phyloP scores from a whole-genome alignment of 2,888 invertebrate genomes.

The Emmelina monodactyla region DNA sequence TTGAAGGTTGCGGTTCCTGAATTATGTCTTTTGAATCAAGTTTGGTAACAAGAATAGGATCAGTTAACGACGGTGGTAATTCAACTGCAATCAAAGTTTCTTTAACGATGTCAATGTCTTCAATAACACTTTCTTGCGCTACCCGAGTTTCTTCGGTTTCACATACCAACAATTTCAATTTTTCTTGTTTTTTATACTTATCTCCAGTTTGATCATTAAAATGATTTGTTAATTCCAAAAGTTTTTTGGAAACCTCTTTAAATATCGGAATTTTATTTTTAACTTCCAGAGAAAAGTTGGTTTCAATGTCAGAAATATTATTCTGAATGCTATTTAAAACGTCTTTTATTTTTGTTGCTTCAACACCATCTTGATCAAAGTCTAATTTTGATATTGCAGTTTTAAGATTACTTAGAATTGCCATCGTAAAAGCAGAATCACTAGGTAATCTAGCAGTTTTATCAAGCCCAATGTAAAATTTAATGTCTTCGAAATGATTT shows the following conservation, averaged over 20 bases:
- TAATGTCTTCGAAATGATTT: slow-evolving; percentile 56
- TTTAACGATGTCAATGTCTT: too few species aligned
- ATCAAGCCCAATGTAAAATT: slow-evolving; percentile 54
- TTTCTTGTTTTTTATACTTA: too few species aligned
- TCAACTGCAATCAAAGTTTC: too few species aligned
- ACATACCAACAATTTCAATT: too few species aligned
- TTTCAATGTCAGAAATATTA: slow-evolving; percentile 26
- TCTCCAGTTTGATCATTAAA: too few species aligned
- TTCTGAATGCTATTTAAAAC: slow-evolving; percentile 22
- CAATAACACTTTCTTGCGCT: too few species aligned
- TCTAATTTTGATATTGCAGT: background rate
- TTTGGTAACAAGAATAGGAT: too few species aligned
- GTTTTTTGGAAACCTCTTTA: slow-evolving; percentile 26
- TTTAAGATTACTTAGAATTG: slow-evolving; percentile 39
- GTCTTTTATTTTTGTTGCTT: slow-evolving; percentile 3
- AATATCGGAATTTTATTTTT: slow-evolving; percentile 53
- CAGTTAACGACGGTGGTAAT: too few species aligned
- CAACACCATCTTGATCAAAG: background rate
- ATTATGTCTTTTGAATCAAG: too few species aligned
- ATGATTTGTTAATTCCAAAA: background rate
- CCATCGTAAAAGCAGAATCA: slow-evolving; percentile 48
- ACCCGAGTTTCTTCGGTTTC: too few species aligned
- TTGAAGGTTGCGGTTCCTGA: too few species aligned
- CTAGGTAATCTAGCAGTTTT: slow-evolving; percentile 53
- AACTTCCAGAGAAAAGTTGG: slow-evolving; percentile 35